Base-by-base conservation (phyloP, 2,888 invertebrate genomes). In the Calameuta pallipes region DNA sequence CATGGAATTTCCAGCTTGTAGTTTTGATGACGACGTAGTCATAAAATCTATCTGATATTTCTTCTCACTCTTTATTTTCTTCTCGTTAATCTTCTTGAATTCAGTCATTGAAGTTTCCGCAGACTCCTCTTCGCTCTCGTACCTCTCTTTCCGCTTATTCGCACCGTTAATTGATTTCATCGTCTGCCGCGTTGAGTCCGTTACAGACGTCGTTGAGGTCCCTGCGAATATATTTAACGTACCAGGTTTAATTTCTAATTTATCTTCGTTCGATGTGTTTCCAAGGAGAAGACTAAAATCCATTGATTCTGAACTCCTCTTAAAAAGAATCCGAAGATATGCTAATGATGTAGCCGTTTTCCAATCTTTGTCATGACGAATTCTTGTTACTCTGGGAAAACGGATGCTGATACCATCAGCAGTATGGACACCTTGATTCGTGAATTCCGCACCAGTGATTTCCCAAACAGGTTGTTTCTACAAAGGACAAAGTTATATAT, bases 351-450 rank as follows among this genome's bases (percentile, higher is more conserved):
- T 98, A 0, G 98, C 98, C 0, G 95, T 94, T 84, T 95, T 92
- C 95, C 97, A 97, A 80, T 94, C 92, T 92, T 98, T 99, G 90
- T 99, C 98, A 77, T 94, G 92, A 77, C 98, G 93, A 81, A 98
- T 94, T 84, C 94, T 94, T 0, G 96, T 96, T 0, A 98, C 97
- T 83, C 98, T 94, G 0, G 98, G 98, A 92, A 98, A 98, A 77
- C 98, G 93, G 74, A 98, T 97, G 4, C 98, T 98, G 86, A 99
- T 98, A 2, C 98, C 98, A 86, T 96, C 95, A 0, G 98, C 98
- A 1, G 98, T 98, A 89, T 99, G 98, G 11, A 96, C 94, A 78
- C 95, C 95, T 3, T 96, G 95, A 90, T 95, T 95, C 3, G 96
- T 95, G 83, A 96, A 94, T 91, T 96, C 96, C 0, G 96, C 96